A percentile compares a stretch with the other conserved stretches of the same genome.
These are phyloP conservation scores for Solen grandis DNA, from an alignment of 1,140 invertebrate species.

Conservation along the genomic window DNA sequence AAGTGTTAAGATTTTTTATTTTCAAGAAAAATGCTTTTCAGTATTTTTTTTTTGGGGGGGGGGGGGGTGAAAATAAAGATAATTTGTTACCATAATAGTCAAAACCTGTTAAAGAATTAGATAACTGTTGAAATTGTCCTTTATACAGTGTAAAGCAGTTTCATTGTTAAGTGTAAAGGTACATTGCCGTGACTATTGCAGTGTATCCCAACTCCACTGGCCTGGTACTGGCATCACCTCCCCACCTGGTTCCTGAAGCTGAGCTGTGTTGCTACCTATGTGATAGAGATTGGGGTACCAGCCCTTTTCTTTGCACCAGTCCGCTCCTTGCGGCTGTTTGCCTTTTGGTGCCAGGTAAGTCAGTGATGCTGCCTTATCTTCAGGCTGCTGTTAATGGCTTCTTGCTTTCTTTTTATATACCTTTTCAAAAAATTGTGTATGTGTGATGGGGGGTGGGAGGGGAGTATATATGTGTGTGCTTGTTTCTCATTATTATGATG, in stretches of 20 bases:
- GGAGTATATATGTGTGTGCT: background rate
- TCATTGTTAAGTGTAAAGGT: no score
- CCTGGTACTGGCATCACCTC: constrained; percentile 79
- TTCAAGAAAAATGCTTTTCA: no score
- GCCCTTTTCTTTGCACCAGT: constrained; percentile 91
- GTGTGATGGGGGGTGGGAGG: constrained; percentile 39
- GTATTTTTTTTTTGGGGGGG: no score
- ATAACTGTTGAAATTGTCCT: no score
- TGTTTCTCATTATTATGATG: no score
- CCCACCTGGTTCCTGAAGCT: constrained; percentile 85
- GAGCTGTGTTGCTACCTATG: constrained; percentile 84
- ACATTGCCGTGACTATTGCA: no score
- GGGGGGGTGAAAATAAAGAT: no score
- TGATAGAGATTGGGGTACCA: constrained; percentile 87
- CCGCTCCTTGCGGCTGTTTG: constrained; percentile 84
- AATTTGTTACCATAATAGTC: no score
- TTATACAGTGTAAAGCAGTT: no score
- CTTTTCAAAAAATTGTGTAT: constrained; percentile 23
- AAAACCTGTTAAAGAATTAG: no score
- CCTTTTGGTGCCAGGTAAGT: constrained; percentile 87
- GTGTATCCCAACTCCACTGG: constrained; percentile 81
- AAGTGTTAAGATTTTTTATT: no score
- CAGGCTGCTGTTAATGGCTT: background rate
- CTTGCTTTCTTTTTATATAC: background rate
- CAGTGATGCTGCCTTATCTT: no score